Evolutionary conservation across 2,797 vertebrate genomes (phyloP).

Genomic region (Bovichtus diacanthus): DNA sequence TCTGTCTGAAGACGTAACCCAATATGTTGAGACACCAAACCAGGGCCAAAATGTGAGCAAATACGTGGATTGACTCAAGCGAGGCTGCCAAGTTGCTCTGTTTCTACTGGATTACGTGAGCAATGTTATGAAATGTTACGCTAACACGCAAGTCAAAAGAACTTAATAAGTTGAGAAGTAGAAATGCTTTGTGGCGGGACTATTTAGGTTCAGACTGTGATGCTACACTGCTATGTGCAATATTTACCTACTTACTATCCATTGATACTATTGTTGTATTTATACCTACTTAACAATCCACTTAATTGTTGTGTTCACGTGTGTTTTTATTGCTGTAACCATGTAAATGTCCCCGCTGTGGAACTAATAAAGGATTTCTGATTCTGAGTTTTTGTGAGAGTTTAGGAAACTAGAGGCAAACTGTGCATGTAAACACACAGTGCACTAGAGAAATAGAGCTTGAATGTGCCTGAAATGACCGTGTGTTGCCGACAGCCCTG

Average conservation of each 20-base stretch:
- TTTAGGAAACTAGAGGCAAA: neutral
- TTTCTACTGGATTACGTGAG: neutral
- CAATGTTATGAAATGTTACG: neutral
- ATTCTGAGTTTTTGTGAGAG: neutral
- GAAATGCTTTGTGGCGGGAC: neutral
- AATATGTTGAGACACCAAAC: neutral
- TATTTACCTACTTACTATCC: too few relatives aligned
- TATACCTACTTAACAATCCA: too few relatives aligned
- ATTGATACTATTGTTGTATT: too few relatives aligned
- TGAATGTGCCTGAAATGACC: constrained; percentile 5
- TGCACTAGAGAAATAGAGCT: neutral
- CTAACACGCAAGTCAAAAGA: neutral
- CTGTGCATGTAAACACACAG: neutral
- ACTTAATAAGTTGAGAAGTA: neutral
- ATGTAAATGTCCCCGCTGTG: too few relatives aligned
- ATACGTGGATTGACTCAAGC: neutral
- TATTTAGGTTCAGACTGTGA: neutral
- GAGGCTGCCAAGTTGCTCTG: neutral
- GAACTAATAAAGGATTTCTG: too few relatives aligned
- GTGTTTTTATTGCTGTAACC: too few relatives aligned
- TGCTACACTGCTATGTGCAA: too few relatives aligned
- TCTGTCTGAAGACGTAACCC: neutral
- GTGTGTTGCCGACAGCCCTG: constrained; percentile 5
- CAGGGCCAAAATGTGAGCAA: neutral
- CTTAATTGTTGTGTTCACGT: too few relatives aligned